Evolutionary conservation across 2,888 invertebrate genomes (phyloP), one percentile per base, ranked within the genome.

Genomic region (Agrilus cyanescens): DNA sequence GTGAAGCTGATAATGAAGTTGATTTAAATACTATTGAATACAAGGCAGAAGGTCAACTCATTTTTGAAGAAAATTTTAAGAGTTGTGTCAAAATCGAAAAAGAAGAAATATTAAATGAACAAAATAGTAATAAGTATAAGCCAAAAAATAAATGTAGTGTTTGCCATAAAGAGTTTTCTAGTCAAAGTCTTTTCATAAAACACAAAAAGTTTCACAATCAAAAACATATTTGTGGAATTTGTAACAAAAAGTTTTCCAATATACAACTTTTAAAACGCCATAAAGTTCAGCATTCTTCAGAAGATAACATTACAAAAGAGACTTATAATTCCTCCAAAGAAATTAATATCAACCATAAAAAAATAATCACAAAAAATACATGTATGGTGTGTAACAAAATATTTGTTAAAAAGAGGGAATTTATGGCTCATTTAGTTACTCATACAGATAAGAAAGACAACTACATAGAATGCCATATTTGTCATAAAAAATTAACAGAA

Each of bases 401-500:
- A 2, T 48, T 50, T 43, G 7, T 37, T 7, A 44, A 35, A 12
- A 45, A 46, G 14, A 43, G 45, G 2, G 47, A 44, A 14, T 44
- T 33, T 31, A 38, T 38, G 38, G n/a, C 32, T 36, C 35, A 44
- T 12, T 13, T 44, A 15, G 13, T 36, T 20, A 38, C 44, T 16
- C 46, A 49, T 37, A 40, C 30, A 13, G 39, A 38, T 2, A 38
- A 29, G 4, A 49, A 35, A 31, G 52, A 29, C 53, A 14, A 55
- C 2, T 3, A 48, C 32, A 65, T 62, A 43, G 63, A 64, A 52
- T 79, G 78, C 57, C 52, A 66, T 1, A 61, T 72, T 36, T 79
- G 79, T 57, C 60, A 66, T n/a, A 64, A 69, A 51, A 63, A 62
- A 16, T 78, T 75, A 54, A 62, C 57, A 4, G 75, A 73, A 51